These are phyloP conservation scores for Apocheima hispidaria DNA, from an alignment of 2,888 invertebrate genomes.

Conservation along the genomic window DNA sequence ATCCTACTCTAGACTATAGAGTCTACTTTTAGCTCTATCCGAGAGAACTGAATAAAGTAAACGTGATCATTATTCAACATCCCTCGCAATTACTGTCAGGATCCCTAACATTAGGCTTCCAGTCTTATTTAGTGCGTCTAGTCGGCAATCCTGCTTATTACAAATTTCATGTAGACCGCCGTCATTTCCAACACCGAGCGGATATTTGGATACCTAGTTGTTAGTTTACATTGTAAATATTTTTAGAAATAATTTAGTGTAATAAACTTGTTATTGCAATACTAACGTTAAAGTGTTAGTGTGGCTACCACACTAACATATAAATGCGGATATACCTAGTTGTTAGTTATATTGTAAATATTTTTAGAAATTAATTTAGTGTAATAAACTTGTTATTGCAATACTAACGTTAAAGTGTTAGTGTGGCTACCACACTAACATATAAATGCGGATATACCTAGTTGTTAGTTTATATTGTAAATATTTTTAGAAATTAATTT, in stretches of 20 bases:
- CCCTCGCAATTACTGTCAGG: conserved; percentile 33
- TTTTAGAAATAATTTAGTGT: not conserved
- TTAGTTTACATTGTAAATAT: not conserved
- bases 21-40: conserved; percentile 7
- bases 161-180: conserved; percentile 16
- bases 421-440: no score
- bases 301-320: no score
- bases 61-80: conserved; percentile 28
- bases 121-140: conserved; percentile 21
- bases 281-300: no score
- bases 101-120: conserved; percentile 21
- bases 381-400: no score
- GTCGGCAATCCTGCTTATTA: conserved; percentile 23
- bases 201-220: not conserved
- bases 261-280: not conserved
- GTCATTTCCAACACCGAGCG: conserved; percentile 3
- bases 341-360: no score
- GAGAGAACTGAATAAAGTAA: conserved; percentile 19
- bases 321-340: no score
- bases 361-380: no score
- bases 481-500: not conserved
- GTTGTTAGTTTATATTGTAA: not conserved
- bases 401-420: no score
- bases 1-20: not conserved
- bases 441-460: conserved; percentile 5